phyloP scores from a whole-genome alignment of 2,888 invertebrate species.

The Rhabditoides inermis region DNA sequence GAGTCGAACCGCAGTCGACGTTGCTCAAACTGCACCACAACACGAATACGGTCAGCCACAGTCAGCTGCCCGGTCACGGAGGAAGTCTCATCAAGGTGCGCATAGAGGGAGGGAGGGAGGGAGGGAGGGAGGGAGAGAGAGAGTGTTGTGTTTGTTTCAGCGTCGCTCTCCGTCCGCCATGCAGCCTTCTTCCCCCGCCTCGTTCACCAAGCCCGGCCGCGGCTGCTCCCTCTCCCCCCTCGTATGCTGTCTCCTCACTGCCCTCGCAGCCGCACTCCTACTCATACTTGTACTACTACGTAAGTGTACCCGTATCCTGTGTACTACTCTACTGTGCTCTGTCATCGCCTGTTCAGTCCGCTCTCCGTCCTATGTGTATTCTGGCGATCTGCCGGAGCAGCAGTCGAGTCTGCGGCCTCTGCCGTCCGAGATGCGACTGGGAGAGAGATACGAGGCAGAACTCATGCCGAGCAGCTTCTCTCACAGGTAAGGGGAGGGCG shows the following conservation, averaged over 20 bases:
- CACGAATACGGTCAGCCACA: background rate
- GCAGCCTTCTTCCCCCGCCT: background rate
- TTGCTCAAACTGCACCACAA: slow-evolving; percentile 1
- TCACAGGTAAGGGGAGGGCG: slow-evolving; percentile 32
- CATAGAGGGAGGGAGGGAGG: background rate
- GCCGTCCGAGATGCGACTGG: slow-evolving; percentile 30
- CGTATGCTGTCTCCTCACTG: slow-evolving; percentile 8
- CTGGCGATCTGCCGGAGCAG: slow-evolving; percentile 15
- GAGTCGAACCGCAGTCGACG: background rate
- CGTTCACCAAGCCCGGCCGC: background rate
- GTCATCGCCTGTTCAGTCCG: too few species aligned
- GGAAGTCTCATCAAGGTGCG: background rate
- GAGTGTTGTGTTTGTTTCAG: background rate
- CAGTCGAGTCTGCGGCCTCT: slow-evolving; percentile 25
- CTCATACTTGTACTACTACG: slow-evolving; percentile 24
- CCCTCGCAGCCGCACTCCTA: slow-evolving; percentile 18
- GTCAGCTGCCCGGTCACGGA: too few species aligned
- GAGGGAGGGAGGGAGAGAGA: background rate
- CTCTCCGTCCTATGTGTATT: slow-evolving; percentile 25
- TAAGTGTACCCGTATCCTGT: slow-evolving; percentile 11
- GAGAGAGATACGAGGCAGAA: slow-evolving; percentile 33
- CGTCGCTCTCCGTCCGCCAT: background rate
- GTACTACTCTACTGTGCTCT: too few species aligned
- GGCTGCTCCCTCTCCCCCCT: background rate
- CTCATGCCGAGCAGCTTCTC: slow-evolving; percentile 31